These are phyloP conservation scores for Psettodes erumei DNA, from an alignment of 2,113 vertebrate species.

Conservation along the genomic window DNA sequence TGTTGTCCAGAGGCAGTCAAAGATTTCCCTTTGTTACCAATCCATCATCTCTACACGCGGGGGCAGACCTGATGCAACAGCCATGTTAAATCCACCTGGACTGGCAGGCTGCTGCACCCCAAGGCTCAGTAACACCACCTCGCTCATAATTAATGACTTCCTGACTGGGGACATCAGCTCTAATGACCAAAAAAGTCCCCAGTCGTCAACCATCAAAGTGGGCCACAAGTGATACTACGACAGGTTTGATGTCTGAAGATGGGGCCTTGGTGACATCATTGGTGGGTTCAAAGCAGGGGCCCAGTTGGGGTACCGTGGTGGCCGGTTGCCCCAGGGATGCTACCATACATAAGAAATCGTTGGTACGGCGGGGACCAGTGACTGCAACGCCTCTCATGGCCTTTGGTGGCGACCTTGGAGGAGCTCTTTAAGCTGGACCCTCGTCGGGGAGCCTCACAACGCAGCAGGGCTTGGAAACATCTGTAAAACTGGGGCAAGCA, in stretches of 20 bases:
- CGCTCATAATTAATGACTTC: slow-evolving; percentile 29
- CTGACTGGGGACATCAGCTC: not conserved
- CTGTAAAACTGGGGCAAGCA: slow-evolving; percentile 84
- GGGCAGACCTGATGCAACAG: slow-evolving; percentile 38
- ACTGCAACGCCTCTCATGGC: slow-evolving; percentile 30
- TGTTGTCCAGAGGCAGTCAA: slow-evolving; percentile 20
- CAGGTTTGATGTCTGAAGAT: slow-evolving; percentile 59
- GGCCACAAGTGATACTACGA: slow-evolving; percentile 66
- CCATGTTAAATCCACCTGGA: slow-evolving; percentile 37
- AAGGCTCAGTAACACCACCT: slow-evolving; percentile 2
- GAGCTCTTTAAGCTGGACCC: slow-evolving; percentile 75
- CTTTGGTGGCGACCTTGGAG: slow-evolving; percentile 73
- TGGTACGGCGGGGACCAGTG: slow-evolving; percentile 29
- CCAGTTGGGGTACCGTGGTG: slow-evolving; percentile 43
- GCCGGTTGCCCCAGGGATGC: slow-evolving; percentile 70
- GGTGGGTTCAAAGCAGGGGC: slow-evolving; percentile 43
- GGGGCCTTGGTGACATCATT: slow-evolving; percentile 30
- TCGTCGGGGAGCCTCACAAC: slow-evolving; percentile 63
- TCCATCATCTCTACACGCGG: not conserved
- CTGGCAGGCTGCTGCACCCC: not conserved
- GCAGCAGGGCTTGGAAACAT: slow-evolving; percentile 81
- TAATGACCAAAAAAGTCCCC: not conserved
- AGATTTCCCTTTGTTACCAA: slow-evolving; percentile 4
- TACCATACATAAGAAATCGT: slow-evolving; percentile 70
- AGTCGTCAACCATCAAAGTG: slow-evolving; percentile 57